These are phyloP conservation scores for Pangasius larnaudii DNA, from an alignment of 2,797 vertebrate species.

Conservation along the genomic window DNA sequence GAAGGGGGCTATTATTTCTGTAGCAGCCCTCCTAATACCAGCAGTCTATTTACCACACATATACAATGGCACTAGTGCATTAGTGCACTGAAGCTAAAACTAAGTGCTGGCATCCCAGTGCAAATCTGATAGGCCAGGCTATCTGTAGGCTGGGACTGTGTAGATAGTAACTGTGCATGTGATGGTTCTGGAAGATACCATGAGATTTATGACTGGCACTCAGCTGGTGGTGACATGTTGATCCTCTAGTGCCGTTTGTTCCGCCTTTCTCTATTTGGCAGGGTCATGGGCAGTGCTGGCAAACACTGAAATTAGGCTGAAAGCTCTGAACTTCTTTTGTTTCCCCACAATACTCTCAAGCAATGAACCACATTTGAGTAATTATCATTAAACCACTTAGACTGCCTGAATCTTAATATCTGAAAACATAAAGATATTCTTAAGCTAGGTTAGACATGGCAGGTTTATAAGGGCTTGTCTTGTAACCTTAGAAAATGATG, in stretches of 20 bases:
- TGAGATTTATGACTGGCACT: conserved; percentile 55
- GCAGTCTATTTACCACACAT: conserved; percentile 36
- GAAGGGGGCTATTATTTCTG: conserved; percentile 50
- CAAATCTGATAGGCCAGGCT: conserved; percentile 43
- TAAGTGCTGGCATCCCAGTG: conserved; percentile 21
- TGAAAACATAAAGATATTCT: neutral
- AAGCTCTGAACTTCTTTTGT: conserved; percentile 35
- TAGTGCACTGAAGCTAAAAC: conserved; percentile 42
- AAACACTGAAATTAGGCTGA: conserved; percentile 29
- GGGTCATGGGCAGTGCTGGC: conserved; percentile 39
- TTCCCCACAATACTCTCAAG: conserved; percentile 17
- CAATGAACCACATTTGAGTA: conserved; percentile 40
- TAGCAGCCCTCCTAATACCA: conserved; percentile 38
- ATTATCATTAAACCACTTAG: conserved; percentile 34
- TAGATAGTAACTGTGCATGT: conserved; percentile 18
- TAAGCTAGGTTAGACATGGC: conserved; percentile 13
- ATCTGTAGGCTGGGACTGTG: conserved; percentile 15
- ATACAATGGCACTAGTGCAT: conserved; percentile 32
- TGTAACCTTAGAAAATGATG: conserved; percentile 17
- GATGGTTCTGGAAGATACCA: conserved; percentile 44
- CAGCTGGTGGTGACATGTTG: conserved; percentile 50
- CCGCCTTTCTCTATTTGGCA: conserved; percentile 46
- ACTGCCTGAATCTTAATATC: neutral
- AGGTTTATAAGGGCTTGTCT: neutral
- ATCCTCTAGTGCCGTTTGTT: conserved; percentile 51